Evolutionary conservation across 2,797 vertebrate species (phyloP), one percentile per base, ranked within the genome.

Genomic region (Bovichtus diacanthus): DNA sequence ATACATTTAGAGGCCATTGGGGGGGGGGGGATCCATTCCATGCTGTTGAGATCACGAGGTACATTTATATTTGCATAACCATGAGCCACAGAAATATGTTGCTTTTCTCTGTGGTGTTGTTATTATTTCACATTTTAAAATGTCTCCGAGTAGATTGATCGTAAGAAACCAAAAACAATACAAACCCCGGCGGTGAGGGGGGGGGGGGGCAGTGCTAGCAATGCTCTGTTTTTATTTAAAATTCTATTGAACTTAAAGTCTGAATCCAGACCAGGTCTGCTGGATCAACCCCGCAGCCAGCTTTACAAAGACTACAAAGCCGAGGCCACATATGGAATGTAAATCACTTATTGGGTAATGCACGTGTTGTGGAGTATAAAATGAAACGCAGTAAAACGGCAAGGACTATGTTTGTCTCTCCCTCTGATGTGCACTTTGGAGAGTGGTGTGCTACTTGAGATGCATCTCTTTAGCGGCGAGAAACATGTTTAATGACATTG

Each of bases 401-500:
- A 75, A 56, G 61, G 39, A 60, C 7, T 36, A 55, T 71, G 59
- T 71, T 74, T 27, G 11, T 49, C 11, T 80, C 41, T 38, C 7
- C 11, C 9, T 83, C 61, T 76, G 62, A 70, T 78, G 75, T 86
- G 70, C 59, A 59, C n/a, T 63, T 9, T 68, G 44, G 18, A 74
- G 78, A 74, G 53, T 71, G 62, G 21, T 23, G 65, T 56, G 53
- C 65, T 39, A n/a, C 60, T 49, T 68, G 65, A 78, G 81, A 79
- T 68, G 71, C 75, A 80, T 83, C 80, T 83, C 38, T 76, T 51
- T 25, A 65, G 76, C 80, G 65, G 27, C 36, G 69, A 88, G 66
- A 79, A 87, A 72, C 70, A 61, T 55, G 73, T 87, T 90, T 87
- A 88, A 91, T 88, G 88, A 68, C 86, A 68, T 86, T 80, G 81